Evolutionary conservation across 2,113 vertebrate genomes (phyloP).

Genomic region (Myiozetetes cayanensis): DNA sequence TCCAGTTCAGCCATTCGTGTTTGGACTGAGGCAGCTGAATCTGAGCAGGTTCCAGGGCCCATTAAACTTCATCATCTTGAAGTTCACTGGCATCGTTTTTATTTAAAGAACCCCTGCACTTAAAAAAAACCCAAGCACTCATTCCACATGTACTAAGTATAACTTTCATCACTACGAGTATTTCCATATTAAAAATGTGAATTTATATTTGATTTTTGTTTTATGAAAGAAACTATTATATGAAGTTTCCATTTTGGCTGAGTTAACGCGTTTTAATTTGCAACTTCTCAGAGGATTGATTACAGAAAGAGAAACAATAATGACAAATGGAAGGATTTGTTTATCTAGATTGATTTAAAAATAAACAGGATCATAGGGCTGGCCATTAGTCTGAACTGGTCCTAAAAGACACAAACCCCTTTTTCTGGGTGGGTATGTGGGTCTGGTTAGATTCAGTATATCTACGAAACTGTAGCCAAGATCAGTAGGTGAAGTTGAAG

Average conservation of each 20-base stretch:
- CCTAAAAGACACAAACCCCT: neutral
- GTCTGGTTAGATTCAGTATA: neutral
- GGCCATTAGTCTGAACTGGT: neutral
- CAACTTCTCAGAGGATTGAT: conserved; percentile 55
- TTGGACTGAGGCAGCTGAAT: conserved; percentile 54
- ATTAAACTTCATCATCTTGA: conserved; percentile 69
- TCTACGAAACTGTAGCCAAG: neutral
- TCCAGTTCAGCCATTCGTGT: neutral
- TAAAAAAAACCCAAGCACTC: conserved; percentile 24
- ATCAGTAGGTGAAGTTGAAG: neutral
- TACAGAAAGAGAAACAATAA: conserved; percentile 42
- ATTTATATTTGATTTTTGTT: conserved; percentile 42
- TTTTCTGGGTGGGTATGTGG: neutral
- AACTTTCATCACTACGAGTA: conserved; percentile 65
- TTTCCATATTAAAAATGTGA: conserved; percentile 63
- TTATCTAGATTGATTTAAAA: conserved; percentile 54
- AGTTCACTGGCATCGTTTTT: conserved; percentile 64
- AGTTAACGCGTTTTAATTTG: conserved; percentile 55
- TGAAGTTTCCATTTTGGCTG: conserved; percentile 21
- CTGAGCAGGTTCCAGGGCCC: conserved; percentile 50
- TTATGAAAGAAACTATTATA: conserved; percentile 60
- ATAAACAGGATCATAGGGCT: conserved; percentile 29
- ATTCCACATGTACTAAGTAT: conserved; percentile 66
- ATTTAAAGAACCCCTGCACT: neutral
- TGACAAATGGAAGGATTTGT: conserved; percentile 38